phyloP scores from a whole-genome alignment of 2,113 vertebrate species.

The Phoxinus phoxinus region DNA sequence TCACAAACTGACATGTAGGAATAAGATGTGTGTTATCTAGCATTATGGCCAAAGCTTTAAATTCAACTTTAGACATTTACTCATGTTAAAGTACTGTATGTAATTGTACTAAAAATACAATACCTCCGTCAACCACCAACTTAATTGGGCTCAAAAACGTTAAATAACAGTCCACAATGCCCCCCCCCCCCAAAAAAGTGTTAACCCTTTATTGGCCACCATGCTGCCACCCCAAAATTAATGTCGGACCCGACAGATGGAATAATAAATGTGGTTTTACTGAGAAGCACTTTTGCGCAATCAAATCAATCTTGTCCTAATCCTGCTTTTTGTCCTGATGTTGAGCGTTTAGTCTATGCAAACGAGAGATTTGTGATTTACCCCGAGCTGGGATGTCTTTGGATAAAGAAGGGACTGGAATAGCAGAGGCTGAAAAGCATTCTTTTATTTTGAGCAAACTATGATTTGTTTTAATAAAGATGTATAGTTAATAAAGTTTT shows the following conservation, averaged over 20 bases:
- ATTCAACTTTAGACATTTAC: background rate
- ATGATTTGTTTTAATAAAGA: slow-evolving; percentile 74
- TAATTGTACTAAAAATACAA: background rate
- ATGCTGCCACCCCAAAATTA: background rate
- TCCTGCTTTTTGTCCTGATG: background rate
- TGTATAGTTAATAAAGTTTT: slow-evolving; percentile 71
- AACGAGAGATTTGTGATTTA: slow-evolving; percentile 18
- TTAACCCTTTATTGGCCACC: background rate
- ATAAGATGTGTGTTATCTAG: slow-evolving; percentile 55
- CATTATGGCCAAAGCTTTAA: slow-evolving; percentile 48
- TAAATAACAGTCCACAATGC: background rate
- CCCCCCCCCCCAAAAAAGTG: background rate
- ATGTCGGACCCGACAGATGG: background rate
- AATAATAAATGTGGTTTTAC: background rate
- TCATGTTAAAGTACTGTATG: background rate
- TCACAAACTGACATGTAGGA: slow-evolving; percentile 29
- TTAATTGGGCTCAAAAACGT: background rate
- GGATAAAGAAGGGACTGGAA: background rate
- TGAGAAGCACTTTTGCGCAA: background rate
- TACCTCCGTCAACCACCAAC: background rate
- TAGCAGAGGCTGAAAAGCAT: background rate
- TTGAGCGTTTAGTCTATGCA: slow-evolving; percentile 29
- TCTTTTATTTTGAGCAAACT: slow-evolving; percentile 53
- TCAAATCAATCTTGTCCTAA: background rate
- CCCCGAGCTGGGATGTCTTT: background rate